Percentiles rank a stretch among this genome's conserved stretches.
Evolutionary conservation across 1,140 invertebrate genomes (phyloP).

Genomic region (Chelonus insularis): DNA sequence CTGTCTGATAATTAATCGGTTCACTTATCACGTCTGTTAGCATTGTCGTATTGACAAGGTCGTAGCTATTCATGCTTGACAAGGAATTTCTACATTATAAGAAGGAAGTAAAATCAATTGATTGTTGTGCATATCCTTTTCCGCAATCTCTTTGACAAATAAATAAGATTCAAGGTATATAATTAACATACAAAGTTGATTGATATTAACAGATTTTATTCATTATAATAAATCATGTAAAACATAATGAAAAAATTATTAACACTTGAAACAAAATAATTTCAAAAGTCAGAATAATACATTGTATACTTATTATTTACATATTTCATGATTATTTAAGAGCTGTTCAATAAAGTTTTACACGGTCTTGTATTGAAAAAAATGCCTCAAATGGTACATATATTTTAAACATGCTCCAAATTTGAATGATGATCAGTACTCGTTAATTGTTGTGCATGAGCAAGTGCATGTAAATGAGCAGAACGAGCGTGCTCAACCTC

Average conservation of each 20-base stretch:
- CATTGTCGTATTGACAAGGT: slow-evolving; percentile 35
- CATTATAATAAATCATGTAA: too few species aligned
- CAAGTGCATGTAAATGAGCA: slow-evolving; percentile 47
- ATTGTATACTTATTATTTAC: too few species aligned
- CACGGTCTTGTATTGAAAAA: not conserved
- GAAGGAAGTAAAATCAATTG: not conserved
- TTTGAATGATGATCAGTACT: not conserved
- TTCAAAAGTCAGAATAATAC: too few species aligned
- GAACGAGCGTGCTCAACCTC: slow-evolving; percentile 52
- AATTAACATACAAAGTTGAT: too few species aligned
- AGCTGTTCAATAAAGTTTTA: too few species aligned
- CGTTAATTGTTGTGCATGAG: slow-evolving; percentile 38
- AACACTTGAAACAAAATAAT: too few species aligned
- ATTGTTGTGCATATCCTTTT: not conserved
- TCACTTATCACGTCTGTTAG: too few species aligned
- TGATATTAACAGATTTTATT: too few species aligned
- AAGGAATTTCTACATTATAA: slow-evolving; percentile 33
- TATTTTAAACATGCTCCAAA: not conserved
- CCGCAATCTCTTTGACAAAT: not conserved
- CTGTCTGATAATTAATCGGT: not conserved
- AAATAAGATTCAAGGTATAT: not conserved
- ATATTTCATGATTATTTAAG: too few species aligned
- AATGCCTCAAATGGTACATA: not conserved
- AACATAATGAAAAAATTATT: too few species aligned
- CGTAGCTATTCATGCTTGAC: slow-evolving; percentile 35